These are phyloP conservation scores for Sapayoa aenigma DNA, from an alignment of 2,113 vertebrate species.

Conservation along the genomic window DNA sequence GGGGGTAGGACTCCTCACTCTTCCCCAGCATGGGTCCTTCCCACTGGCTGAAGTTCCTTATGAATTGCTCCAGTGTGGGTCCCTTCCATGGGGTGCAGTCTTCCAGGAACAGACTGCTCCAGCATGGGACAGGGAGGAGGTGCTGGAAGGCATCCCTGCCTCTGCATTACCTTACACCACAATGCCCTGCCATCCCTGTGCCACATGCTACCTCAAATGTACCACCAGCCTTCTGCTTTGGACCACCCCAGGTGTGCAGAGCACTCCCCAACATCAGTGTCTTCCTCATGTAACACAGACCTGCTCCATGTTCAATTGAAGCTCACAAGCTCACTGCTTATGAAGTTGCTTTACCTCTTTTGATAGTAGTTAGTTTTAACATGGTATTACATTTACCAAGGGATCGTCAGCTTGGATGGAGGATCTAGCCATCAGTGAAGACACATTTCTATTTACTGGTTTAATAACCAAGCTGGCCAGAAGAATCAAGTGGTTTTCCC, in stretches of 20 bases:
- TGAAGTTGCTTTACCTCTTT: not conserved
- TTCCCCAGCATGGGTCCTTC: not conserved
- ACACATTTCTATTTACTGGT: not conserved
- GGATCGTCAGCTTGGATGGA: not conserved
- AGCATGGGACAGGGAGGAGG: not conserved
- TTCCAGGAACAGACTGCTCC: not conserved
- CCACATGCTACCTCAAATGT: fast-evolving
- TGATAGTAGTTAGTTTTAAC: not conserved
- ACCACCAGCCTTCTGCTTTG: not conserved
- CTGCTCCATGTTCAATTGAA: fast-evolving
- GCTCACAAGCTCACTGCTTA: not conserved
- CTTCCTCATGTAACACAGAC: fast-evolving
- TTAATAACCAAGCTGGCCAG: not conserved
- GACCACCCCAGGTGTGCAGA: fast-evolving
- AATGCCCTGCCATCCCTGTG: not conserved
- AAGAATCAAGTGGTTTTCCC: not conserved
- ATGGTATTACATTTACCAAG: not conserved
- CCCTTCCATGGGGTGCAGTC: no score
- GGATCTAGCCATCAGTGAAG: not conserved
- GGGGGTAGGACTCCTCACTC: not conserved
- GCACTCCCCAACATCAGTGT: fast-evolving
- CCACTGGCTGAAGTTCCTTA: not conserved
- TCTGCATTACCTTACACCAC: not conserved
- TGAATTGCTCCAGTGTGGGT: no score
- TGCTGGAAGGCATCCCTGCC: not conserved